Evolutionary conservation across 2,113 vertebrate species (phyloP).

Genomic region (Terrapene triunguis): DNA sequence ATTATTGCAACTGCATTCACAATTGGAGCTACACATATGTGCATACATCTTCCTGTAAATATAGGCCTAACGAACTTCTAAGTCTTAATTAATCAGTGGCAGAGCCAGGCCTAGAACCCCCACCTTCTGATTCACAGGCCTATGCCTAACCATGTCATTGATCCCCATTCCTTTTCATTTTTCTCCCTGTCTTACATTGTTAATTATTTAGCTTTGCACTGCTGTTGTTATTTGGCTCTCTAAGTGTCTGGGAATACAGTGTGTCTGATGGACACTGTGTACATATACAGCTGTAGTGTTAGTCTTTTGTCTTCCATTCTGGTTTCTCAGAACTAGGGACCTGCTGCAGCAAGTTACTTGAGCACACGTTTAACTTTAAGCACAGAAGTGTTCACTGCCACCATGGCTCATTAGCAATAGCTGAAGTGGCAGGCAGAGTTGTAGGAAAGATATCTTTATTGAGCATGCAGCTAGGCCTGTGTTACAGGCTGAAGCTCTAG

Average conservation of each 20-base stretch:
- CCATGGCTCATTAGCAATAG: background rate
- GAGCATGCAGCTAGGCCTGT: background rate
- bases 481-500: background rate
- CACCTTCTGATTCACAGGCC: background rate
- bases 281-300: background rate
- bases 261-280: background rate
- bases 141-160: background rate
- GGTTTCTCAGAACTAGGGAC: rapidly evolving
- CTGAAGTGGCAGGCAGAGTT: background rate
- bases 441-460: background rate
- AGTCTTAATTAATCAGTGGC: background rate
- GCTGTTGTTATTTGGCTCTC: background rate
- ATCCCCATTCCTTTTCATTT: background rate
- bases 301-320: background rate
- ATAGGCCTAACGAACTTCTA: background rate
- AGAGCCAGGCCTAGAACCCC: background rate
- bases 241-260: background rate
- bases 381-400: background rate
- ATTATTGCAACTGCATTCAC: slow-evolving; percentile 43
- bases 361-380: background rate
- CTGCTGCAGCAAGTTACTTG: background rate
- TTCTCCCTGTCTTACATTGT: background rate
- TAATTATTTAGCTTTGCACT: background rate
- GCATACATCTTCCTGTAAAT: background rate
- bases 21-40: background rate